Evolutionary conservation across 1,140 invertebrate genomes (phyloP).

Genomic region (Danaus melanippus): DNA sequence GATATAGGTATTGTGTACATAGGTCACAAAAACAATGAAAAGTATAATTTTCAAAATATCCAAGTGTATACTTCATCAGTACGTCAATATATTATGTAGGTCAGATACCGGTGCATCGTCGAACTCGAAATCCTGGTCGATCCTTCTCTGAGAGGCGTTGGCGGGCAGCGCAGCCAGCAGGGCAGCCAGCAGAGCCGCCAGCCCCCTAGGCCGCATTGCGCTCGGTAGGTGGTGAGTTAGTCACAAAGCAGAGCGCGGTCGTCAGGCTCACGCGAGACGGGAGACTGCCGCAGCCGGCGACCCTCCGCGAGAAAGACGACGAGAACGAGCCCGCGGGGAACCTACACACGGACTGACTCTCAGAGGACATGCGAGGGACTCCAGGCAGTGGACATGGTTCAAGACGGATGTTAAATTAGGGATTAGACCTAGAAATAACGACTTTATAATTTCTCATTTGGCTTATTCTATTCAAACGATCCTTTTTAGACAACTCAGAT

Average conservation of each 20-base stretch:
- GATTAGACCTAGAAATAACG: too few species aligned
- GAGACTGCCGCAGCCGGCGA: conserved; percentile 21
- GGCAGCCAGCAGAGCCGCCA: conserved; percentile 22
- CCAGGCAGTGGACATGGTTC: background rate
- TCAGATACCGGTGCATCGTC: conserved; percentile 51
- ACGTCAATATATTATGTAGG: background rate
- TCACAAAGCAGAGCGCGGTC: conserved; percentile 4
- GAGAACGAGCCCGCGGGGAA: background rate
- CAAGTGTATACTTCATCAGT: too few species aligned
- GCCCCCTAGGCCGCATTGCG: conserved; percentile 17
- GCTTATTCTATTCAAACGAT: too few species aligned
- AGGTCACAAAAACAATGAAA: too few species aligned
- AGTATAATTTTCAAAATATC: too few species aligned
- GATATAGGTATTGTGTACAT: too few species aligned
- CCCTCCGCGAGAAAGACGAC: conserved; percentile 13
- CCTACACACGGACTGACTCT: conserved; percentile 2
- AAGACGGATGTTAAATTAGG: too few species aligned
- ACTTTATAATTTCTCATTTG: too few species aligned
- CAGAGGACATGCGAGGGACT: background rate
- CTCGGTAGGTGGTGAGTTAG: background rate
- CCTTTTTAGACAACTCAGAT: background rate
- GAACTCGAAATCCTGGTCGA: conserved; percentile 62
- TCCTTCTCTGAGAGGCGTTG: conserved; percentile 25
- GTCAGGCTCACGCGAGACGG: conserved; percentile 9
- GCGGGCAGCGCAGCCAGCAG: conserved; percentile 18